These are phyloP conservation scores for Merops nubicus DNA, from an alignment of 2,113 vertebrate genomes.

Conservation along the genomic window DNA sequence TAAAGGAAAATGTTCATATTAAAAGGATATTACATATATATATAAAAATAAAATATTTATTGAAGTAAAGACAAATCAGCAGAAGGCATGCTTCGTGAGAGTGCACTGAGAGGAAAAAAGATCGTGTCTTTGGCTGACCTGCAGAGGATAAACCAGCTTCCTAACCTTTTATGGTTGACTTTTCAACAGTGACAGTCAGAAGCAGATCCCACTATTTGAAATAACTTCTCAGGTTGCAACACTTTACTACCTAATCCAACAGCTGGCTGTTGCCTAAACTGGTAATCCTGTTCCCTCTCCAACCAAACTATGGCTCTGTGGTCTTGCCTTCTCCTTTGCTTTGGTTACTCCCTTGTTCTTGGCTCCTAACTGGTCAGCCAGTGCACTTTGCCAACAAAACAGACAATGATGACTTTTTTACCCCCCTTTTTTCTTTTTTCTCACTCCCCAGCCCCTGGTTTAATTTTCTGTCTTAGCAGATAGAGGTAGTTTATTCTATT, in stretches of 20 bases:
- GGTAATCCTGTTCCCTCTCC: neutral
- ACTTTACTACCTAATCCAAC: neutral
- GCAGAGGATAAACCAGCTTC: neutral
- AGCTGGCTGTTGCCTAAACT: neutral
- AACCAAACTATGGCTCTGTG: neutral
- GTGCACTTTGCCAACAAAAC: neutral
- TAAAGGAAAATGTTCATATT: neutral
- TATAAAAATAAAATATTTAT: too few species aligned
- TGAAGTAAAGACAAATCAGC: neutral
- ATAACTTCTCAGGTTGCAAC: neutral
- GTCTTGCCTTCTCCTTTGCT: neutral
- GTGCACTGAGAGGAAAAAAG: neutral
- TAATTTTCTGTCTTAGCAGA: neutral
- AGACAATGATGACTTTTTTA: neutral
- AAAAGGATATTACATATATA: neutral
- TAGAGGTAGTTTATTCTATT: neutral
- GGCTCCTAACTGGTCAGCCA: neutral
- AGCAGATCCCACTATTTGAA: neutral
- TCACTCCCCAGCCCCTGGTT: neutral
- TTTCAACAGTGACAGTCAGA: neutral
- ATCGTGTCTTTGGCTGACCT: neutral
- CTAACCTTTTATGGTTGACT: neutral
- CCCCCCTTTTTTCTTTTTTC: neutral
- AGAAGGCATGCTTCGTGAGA: neutral
- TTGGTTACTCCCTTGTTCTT: too few species aligned